Evolutionary conservation across 2,113 vertebrate genomes (phyloP), one percentile per base, ranked within the genome.

Genomic region (Nesospiza acunhae): DNA sequence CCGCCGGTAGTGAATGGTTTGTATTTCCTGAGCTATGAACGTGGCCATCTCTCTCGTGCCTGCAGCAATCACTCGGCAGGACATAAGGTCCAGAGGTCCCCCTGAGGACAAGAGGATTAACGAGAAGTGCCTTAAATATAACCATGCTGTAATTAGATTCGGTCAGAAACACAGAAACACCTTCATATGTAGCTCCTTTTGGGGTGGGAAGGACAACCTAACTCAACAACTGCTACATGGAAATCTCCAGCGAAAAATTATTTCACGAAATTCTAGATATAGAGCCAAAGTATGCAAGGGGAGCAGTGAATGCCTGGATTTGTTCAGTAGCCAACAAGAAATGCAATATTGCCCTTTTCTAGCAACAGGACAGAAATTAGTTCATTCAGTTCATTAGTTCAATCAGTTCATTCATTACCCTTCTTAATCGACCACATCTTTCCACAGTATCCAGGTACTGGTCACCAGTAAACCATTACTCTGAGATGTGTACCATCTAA

Each of bases 71-170:
- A 99, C 98, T 63, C 98, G 97, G 83, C 98, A 98, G 33, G 99
- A 98, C 98, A 99, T 99, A 46, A 99, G 98, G 94, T 99, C 98
- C 41, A 99, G 97, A 60, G 98, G 98, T 72, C 98, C 98, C 14
- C 99, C 98, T 99, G 95, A 46, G 58, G 97, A 93, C 90, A 90
- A 95, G 55, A 98, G 28, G 59, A 83, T 76, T 86, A 64, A 77
- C 3, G 18, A 94, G 49, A 84, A 77, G 30, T 35, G 42, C 42
- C 68, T 91, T 67, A 63, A 78, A 59, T 60, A 56, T 30, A 88
- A 66, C 19, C 10, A 35, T 5, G 6, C 44, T 84, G 78, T 83
- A 78, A 89, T 66, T n/a, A 67, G 27, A 62, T 10, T n/a, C 44
- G 31, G 76, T 87, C 60, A 84, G 59, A 92, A 81, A 67, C 24